A percentile compares a stretch with the other conserved stretches of the same genome.
These are phyloP conservation scores for Drosophila anomalipes DNA, from an alignment of 2,888 invertebrate genomes.

Conservation along the genomic window DNA sequence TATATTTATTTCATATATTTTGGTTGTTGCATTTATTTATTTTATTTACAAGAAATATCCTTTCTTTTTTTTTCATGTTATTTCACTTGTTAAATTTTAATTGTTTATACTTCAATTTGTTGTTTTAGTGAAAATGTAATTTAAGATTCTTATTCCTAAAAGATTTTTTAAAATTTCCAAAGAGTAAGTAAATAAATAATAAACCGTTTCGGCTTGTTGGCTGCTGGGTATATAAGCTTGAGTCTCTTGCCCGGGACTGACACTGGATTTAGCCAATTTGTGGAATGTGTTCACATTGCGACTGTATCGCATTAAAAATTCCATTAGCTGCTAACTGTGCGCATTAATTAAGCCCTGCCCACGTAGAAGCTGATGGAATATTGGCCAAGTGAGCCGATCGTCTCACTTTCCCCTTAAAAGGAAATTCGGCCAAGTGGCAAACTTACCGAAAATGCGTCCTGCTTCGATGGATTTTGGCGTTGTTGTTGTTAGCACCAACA, in stretches of 20 bases:
- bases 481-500: slow-evolving; percentile 81
- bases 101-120: neutral
- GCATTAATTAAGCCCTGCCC: slow-evolving; percentile 65
- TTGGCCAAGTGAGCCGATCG: slow-evolving; percentile 27
- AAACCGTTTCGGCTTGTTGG: neutral
- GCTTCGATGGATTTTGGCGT: slow-evolving; percentile 71
- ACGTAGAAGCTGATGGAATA: slow-evolving; percentile 42
- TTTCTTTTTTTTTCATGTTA: neutral
- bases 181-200: neutral
- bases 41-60: neutral
- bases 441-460: slow-evolving; percentile 85
- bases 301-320: slow-evolving; percentile 77
- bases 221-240: slow-evolving; percentile 16
- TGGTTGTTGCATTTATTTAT: neutral
- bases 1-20: neutral
- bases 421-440: neutral
- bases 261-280: slow-evolving; percentile 50
- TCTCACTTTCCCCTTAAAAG: neutral
- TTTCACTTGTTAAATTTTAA: neutral
- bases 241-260: slow-evolving; percentile 8
- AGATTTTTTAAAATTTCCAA: neutral
- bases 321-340: slow-evolving; percentile 72
- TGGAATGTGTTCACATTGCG: slow-evolving; percentile 56
- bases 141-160: neutral
- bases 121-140: neutral